Percentiles rank a stretch among this genome's conserved stretches.
These are phyloP conservation scores for Drosophila niveifrons DNA, from an alignment of 2,888 invertebrate species.

Conservation along the genomic window DNA sequence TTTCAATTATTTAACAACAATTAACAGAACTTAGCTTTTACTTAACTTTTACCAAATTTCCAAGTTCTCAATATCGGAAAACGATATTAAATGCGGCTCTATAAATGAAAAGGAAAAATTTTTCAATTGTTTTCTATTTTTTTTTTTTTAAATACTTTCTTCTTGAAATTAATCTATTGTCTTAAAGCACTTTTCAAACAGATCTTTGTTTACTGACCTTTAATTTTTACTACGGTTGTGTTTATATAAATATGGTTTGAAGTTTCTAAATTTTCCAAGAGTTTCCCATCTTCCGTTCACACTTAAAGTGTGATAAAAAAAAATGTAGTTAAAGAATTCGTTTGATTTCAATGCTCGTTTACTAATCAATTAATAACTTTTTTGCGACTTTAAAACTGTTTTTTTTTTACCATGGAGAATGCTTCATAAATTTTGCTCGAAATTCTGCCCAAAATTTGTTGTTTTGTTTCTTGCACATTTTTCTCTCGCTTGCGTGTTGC, in stretches of 20 bases:
- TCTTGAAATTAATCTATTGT: too few species aligned
- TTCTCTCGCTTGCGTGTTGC: constrained; percentile 21
- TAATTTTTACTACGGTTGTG: too few species aligned
- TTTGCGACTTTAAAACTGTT: neutral
- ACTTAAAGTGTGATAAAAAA: neutral
- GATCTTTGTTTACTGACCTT: too few species aligned
- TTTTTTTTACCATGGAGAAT: constrained; percentile 18
- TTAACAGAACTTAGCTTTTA: neutral
- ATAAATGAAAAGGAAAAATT: too few species aligned
- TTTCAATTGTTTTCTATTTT: too few species aligned
- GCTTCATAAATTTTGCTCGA: constrained; percentile 53
- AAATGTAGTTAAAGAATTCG: neutral
- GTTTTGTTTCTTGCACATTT: neutral
- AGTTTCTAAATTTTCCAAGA: too few species aligned
- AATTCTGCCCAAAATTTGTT: constrained; percentile 39
- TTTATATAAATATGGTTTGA: too few species aligned
- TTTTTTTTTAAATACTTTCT: too few species aligned
- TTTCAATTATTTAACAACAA: neutral
- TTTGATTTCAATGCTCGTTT: neutral
- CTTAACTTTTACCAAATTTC: too few species aligned
- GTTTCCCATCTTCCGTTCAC: neutral
- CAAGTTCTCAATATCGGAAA: too few species aligned
- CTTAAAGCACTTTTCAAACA: too few species aligned
- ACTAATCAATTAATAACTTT: neutral
- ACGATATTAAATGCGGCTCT: too few species aligned